These are phyloP conservation scores for Plebejus anna DNA, from an alignment of 2,888 invertebrate species.

Conservation along the genomic window DNA sequence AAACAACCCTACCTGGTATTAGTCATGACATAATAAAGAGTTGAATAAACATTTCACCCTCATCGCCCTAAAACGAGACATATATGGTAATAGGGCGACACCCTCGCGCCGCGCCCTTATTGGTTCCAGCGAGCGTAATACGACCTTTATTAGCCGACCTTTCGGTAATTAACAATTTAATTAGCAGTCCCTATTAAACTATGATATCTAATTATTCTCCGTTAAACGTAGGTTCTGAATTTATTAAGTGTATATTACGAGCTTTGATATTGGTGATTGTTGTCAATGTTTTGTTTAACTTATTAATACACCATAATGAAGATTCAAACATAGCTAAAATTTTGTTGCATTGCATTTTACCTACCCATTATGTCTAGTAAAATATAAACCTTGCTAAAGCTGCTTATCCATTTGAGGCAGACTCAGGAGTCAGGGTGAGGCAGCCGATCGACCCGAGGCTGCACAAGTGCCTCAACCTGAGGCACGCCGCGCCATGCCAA, in stretches of 20 bases:
- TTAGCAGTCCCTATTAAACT: not conserved
- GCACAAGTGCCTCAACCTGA: no score
- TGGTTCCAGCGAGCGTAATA: slow-evolving; percentile 7
- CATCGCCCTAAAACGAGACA: not conserved
- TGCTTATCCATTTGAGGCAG: no score
- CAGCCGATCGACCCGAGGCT: no score
- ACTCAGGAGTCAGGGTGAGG: no score
- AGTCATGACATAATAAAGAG: slow-evolving; percentile 18
- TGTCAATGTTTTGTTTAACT: not conserved
- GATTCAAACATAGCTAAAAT: no score
- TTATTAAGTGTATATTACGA: not conserved
- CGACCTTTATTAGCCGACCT: slow-evolving; percentile 27
- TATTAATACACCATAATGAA: no score
- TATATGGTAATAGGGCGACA: slow-evolving; percentile 26
- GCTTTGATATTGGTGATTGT: not conserved
- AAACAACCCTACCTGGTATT: slow-evolving; percentile 7
- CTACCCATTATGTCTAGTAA: not conserved
- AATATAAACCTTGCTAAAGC: not conserved
- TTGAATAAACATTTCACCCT: slow-evolving; percentile 20
- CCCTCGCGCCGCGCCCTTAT: slow-evolving; percentile 14
- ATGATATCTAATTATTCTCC: slow-evolving; percentile 3
- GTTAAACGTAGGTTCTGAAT: not conserved
- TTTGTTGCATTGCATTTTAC: no score
- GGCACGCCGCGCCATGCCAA: no score
- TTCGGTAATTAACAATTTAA: slow-evolving; percentile 27